Percentiles rank a stretch among this genome's conserved stretches.
These are phyloP conservation scores for Xiphophorus maculatus DNA, from an alignment of 2,113 vertebrate genomes.

Conservation along the genomic window DNA sequence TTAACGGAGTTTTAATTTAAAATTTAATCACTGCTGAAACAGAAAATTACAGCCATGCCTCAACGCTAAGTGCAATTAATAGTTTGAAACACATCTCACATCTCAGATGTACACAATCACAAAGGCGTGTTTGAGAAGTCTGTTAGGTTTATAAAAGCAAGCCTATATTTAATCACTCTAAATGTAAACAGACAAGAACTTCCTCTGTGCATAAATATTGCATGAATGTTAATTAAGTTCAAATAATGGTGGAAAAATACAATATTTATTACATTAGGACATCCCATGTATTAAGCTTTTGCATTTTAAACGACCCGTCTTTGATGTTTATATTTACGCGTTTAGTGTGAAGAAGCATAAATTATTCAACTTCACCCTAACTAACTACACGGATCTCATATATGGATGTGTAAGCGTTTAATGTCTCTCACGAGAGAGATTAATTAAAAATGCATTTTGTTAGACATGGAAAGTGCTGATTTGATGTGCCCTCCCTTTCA, in stretches of 20 bases:
- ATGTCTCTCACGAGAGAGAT: slow-evolving; percentile 83
- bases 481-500: slow-evolving; percentile 67
- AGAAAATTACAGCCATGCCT: slow-evolving; percentile 15
- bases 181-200: slow-evolving; percentile 79
- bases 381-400: slow-evolving; percentile 77
- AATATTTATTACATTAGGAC: slow-evolving; percentile 80
- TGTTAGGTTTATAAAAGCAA: slow-evolving; percentile 60
- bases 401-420: slow-evolving; percentile 79
- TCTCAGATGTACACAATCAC: slow-evolving; percentile 37
- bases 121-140: slow-evolving; percentile 34
- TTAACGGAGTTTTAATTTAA: slow-evolving; percentile 9
- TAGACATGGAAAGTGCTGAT: slow-evolving; percentile 82
- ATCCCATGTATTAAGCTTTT: slow-evolving; percentile 62
- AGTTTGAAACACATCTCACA: slow-evolving; percentile 6
- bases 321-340: slow-evolving; percentile 84
- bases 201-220: slow-evolving; percentile 78
- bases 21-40: slow-evolving; percentile 30
- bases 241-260: slow-evolving; percentile 79
- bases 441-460: slow-evolving; percentile 86
- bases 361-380: slow-evolving; percentile 79
- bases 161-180: slow-evolving; percentile 71
- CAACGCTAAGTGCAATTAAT: slow-evolving; percentile 31
- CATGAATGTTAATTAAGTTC: slow-evolving; percentile 82
- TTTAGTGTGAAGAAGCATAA: slow-evolving; percentile 72
- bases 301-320: slow-evolving; percentile 73